Evolutionary conservation across 2,113 vertebrate genomes (phyloP), one percentile per base, ranked within the genome.

Genomic region (Thalassoma bifasciatum): DNA sequence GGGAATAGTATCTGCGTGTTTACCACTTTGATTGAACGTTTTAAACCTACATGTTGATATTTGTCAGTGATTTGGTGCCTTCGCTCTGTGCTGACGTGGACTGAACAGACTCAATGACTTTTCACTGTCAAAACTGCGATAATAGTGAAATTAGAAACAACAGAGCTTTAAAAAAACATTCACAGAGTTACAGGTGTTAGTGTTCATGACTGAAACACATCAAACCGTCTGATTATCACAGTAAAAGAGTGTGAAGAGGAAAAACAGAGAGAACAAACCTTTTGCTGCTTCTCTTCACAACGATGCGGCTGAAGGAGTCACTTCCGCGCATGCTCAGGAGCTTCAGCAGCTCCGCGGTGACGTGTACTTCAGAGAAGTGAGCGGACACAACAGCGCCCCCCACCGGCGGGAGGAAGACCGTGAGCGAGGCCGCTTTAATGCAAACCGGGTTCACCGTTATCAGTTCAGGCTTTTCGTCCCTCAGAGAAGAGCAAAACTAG

Each of bases 51-150:
- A 30, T 30, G n/a, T 30, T 30, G 6, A 30, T 4, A 6, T 4
- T 30, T 30, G 30, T 30, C 3, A 30, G 30, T 30, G 30, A 30
- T 30, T 30, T 30, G 6, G 30, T 4, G 30, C 30, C 30, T 30
- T 30, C 3, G 30, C 30, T 30, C 30, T 30, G 3, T 30, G 79
- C 84, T 76, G 78, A 89, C 87, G 87, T 89, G 87, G 73, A 85
- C 82, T 26, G 64, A 22, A 62, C 5, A 36, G 24, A 2, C 17
- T 21, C 3, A 2, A 0, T 30, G 30, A 38, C 7, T 47, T 19
- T 8, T 1, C 5, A n/a, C 17, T 49, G 8, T 10, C n/a, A 30
- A n/a, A 49, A 49, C 46, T n/a, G 46, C 6, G 46, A 49, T 10
- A 49, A n/a, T 8, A 30, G 6, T 30, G 30, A 30, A 30, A 30